Percentiles rank a stretch among this genome's conserved stretches.
Evolutionary conservation across 2,797 vertebrate species (phyloP).

Genomic region (Mus minutoides): DNA sequence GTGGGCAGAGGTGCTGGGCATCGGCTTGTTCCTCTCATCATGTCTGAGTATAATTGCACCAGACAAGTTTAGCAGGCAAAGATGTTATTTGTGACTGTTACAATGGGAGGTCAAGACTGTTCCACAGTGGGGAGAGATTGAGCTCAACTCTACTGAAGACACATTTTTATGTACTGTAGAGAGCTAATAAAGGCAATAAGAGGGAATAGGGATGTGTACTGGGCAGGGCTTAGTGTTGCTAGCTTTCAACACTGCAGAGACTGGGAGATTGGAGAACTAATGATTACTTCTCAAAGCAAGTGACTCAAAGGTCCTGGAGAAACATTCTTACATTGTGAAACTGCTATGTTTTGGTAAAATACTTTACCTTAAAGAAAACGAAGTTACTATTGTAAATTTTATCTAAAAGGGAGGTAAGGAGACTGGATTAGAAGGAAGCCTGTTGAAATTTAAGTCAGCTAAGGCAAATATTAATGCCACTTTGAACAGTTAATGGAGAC

Average conservation of each 20-base stretch:
- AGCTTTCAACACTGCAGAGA: not conserved
- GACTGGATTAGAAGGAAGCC: not conserved
- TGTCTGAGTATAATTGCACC: conserved; percentile 54
- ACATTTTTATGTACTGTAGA: not conserved
- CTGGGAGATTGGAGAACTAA: not conserved
- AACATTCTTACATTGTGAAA: not conserved
- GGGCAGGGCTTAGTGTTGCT: not conserved
- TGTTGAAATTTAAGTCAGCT: not conserved
- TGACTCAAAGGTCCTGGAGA: not conserved
- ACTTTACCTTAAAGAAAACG: not conserved
- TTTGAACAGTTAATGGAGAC: conserved; percentile 25
- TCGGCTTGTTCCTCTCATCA: conserved; percentile 70
- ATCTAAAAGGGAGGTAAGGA: not conserved
- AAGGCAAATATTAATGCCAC: not conserved
- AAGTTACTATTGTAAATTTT: conserved; percentile 13
- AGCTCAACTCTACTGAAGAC: conserved; percentile 16
- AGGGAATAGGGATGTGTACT: not conserved
- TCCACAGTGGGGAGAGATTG: not conserved
- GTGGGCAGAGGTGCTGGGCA: conserved; percentile 55
- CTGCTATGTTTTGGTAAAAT: not conserved
- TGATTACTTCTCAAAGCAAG: conserved; percentile 9
- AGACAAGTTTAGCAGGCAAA: conserved; percentile 55
- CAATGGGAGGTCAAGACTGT: conserved; percentile 9
- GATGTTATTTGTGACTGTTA: conserved; percentile 40
- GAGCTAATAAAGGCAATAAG: not conserved